These are phyloP conservation scores for Ommatoiulus sabulosus DNA, from an alignment of 2,888 invertebrate species.

Conservation along the genomic window DNA sequence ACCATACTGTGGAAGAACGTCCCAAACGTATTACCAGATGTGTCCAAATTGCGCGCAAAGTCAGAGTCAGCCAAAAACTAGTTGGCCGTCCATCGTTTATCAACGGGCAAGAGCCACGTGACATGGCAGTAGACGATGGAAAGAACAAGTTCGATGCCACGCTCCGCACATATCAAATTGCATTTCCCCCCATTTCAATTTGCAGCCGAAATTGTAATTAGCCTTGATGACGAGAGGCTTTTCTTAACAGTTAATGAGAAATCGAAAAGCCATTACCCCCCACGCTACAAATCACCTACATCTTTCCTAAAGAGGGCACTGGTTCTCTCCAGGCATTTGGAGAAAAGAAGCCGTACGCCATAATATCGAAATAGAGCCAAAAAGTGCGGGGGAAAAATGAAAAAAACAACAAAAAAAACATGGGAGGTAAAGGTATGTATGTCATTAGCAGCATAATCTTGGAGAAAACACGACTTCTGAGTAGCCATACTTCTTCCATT, in stretches of 20 bases:
- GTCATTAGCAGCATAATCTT: too few species aligned
- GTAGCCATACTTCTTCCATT: too few species aligned
- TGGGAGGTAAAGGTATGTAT: too few species aligned
- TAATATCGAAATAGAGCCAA: too few species aligned
- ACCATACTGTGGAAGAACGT: background rate
- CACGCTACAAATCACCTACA: constrained; percentile 12
- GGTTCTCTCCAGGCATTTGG: background rate
- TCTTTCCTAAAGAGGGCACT: background rate
- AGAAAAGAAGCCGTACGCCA: too few species aligned
- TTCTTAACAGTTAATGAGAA: background rate
- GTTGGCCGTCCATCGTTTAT: constrained; percentile 1
- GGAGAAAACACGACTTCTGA: too few species aligned
- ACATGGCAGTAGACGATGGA: background rate
- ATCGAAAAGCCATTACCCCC: constrained; percentile 28
- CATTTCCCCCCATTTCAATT: constrained; percentile 6
- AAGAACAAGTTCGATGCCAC: background rate
- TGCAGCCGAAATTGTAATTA: constrained; percentile 17
- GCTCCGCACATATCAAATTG: background rate
- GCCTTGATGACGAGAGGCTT: constrained; percentile 26
- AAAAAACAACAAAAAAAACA: too few species aligned
- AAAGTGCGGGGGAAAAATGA: too few species aligned
- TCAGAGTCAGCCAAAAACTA: background rate
- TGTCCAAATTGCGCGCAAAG: background rate
- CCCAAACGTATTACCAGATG: background rate
- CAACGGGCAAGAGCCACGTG: background rate